Evolutionary conservation across 2,113 vertebrate species (phyloP).

Genomic region (Neotragus pygmaeus): DNA sequence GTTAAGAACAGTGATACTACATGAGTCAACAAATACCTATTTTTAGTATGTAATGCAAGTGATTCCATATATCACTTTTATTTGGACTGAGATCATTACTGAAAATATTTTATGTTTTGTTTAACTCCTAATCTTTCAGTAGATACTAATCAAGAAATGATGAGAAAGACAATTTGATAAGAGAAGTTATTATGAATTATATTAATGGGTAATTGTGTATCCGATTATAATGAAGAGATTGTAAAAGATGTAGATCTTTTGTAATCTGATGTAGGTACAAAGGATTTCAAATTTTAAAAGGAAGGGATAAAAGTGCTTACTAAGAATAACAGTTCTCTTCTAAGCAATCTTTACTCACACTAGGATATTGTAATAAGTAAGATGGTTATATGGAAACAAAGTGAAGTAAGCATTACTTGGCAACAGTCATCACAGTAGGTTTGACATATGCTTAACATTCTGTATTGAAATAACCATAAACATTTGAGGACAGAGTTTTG

Average conservation of each 20-base stretch:
- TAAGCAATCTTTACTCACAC: background rate
- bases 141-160: background rate
- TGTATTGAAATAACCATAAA: background rate
- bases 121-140: background rate
- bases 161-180: background rate
- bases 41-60: background rate
- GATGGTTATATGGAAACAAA: constrained; percentile 10
- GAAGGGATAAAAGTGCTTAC: background rate
- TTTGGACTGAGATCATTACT: background rate
- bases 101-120: background rate
- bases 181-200: background rate
- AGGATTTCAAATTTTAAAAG: background rate
- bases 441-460: background rate
- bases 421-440: background rate
- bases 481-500: background rate
- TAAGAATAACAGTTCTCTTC: constrained; percentile 9
- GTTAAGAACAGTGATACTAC: background rate
- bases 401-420: background rate
- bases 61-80: background rate
- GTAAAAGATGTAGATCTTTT: background rate
- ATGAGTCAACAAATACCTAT: background rate
- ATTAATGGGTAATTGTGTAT: background rate
- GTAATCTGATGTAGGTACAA: background rate
- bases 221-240: background rate
- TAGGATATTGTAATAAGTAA: constrained; percentile 1